Conservation (phyloP, 2,888 invertebrate species). For the Brenthis hecate region DNA sequence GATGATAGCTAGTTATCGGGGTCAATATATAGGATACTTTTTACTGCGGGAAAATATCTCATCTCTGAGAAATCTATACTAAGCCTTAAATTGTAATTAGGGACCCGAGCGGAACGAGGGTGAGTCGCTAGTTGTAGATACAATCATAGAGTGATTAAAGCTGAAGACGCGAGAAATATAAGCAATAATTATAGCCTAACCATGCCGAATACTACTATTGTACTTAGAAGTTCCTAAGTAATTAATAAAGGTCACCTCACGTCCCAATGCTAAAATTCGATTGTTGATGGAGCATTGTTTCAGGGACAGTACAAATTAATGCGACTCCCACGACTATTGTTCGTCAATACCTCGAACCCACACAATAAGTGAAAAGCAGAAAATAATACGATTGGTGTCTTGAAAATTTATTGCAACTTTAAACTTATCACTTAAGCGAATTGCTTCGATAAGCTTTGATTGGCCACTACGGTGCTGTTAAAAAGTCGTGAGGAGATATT, state of each 20-base stretch:
- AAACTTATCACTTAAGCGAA: not conserved
- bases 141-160: too few relatives aligned
- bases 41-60: too few relatives aligned
- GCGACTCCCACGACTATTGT: conserved; percentile 68
- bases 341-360: conserved; percentile 30
- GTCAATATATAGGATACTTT: too few relatives aligned
- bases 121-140: too few relatives aligned
- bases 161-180: too few relatives aligned
- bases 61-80: too few relatives aligned
- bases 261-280: conserved; percentile 34
- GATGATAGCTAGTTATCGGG: too few relatives aligned
- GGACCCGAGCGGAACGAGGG: too few relatives aligned
- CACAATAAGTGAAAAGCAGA: conserved; percentile 13
- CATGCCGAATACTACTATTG: not conserved
- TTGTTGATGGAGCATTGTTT: conserved; percentile 41
- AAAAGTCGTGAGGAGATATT: too few relatives aligned
- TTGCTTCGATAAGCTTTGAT: too few relatives aligned
- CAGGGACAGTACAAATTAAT: conserved; percentile 35
- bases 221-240: conserved; percentile 13
- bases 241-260: conserved; percentile 31
- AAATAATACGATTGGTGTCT: conserved; percentile 8
- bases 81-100: too few relatives aligned
- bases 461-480: too few relatives aligned
- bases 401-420: conserved; percentile 6
- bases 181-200: not conserved